Conservation (phyloP, 2,888 invertebrate species). For the Abscondita cerata region DNA sequence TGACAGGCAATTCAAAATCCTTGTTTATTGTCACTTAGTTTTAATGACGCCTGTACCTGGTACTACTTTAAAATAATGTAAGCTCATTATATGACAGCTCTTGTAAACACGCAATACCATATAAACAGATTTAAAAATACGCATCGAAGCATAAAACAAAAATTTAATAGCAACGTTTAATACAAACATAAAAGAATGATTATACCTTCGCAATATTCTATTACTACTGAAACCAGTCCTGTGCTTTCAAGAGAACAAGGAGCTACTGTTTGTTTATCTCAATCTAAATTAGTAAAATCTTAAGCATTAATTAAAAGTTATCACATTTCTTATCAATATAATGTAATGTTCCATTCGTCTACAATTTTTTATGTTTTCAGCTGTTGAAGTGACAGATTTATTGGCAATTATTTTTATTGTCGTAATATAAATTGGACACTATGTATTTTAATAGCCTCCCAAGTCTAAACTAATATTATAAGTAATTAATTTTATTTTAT, state of each 20-base stretch:
- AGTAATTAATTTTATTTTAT: constrained; percentile 19
- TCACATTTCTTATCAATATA: constrained; percentile 46
- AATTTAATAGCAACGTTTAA: no score
- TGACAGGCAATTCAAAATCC: background rate
- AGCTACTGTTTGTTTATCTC: constrained; percentile 46
- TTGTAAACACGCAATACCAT: no score
- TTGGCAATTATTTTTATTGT: constrained; percentile 44
- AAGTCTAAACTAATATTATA: constrained; percentile 15
- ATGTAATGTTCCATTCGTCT: constrained; percentile 43
- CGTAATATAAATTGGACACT: constrained; percentile 32
- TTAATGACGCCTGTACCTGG: background rate
- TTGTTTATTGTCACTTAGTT: background rate
- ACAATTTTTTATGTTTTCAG: constrained; percentile 44
- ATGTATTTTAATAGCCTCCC: constrained; percentile 28
- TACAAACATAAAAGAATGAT: background rate
- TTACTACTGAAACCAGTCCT: constrained; percentile 32
- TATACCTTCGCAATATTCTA: constrained; percentile 22
- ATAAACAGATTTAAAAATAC: no score
- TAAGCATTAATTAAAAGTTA: constrained; percentile 50
- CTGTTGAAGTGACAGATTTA: constrained; percentile 46
- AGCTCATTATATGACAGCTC: no score
- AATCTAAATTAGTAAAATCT: constrained; percentile 52
- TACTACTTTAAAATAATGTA: background rate
- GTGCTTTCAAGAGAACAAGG: constrained; percentile 34
- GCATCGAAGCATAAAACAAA: no score